Base-by-base conservation (phyloP, 2,113 vertebrate genomes). In the Callospermophilus lateralis region DNA sequence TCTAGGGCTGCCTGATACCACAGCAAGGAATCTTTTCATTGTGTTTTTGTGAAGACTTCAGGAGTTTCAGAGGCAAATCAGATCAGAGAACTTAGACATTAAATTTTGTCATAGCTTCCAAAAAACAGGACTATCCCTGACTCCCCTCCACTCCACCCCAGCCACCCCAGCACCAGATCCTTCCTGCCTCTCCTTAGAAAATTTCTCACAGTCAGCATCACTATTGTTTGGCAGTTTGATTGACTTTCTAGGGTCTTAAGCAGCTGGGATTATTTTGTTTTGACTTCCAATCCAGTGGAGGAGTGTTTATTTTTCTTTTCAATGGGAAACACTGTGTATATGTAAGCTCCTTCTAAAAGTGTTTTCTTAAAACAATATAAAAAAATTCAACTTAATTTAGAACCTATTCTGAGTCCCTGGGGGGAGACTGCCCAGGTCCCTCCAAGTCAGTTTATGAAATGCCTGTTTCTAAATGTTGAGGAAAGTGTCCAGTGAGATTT, bases 291-390 rank as follows among this genome's bases (percentile, higher is more conserved):
- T 84, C 90, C 39, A 48, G 65, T 55, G 48, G 95, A 96, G 48
- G 84, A 97, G 84, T 97, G 97, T 98, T 97, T 98, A 84, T 98
- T 98, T 97, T 97, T 97, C 96, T 97, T 97, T 97, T 95, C 84
- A 95, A 96, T 96, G 95, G 92, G 89, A 97, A 97, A 97, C 97
- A 93, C 80, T 92, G 93, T 90, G 37, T 81, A 89, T 42, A 84
- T 92, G 79, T n/a, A 55, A 94, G 58, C 86, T 94, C 84, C 79
- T 92, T 97, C 93, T 78, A 84, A 94, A 97, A 84, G 84, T 93
- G 86, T 95, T 97, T 97, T 97, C 83, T 94, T 94, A 92, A 92
- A 93, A 80, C 86, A 84, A 84, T 90, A 94, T 58, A 93, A 96
- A 81, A n/a, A 90, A 95, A 26, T 73, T 61, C 86, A 95, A 76